Base-by-base conservation (phyloP, 1,140 invertebrate species). In the Rhagoletis zephyria region DNA sequence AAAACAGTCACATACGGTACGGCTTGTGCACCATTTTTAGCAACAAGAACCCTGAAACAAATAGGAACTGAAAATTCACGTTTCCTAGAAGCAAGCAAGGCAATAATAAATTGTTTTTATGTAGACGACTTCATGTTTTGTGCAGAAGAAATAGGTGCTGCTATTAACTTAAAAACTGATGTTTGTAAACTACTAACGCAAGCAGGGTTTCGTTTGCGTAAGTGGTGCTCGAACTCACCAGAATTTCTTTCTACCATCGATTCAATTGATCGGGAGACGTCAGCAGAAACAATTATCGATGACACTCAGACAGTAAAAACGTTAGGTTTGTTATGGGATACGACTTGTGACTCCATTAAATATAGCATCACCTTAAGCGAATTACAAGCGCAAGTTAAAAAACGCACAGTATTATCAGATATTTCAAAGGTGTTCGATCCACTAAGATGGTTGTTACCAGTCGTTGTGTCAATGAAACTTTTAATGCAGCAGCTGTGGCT, bases 401-500 rank as follows among this genome's bases (percentile, higher is more conserved):
- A 93, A 89, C 88, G 92, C 59, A 86, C 14, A 42, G 89, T 94
- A 10, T 85, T 94, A 77, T 93, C 93, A 12, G 88, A 90, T 63
- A 89, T 93, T 1, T 89, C 91, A 10, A 88, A 90, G 81, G 89
- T 93, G 6, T 93, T 90, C 81, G 91, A 93, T 86, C 90, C 90
- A 16, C 70, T 92, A 10, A 93, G 92, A 40, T 92, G 90, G 88
- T 87, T 93, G 10, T 88, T 90, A 3, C 93, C 93, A 30, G 87
- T 91, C 1, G 91, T 89, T 4, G 88, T 94, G 1, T 74, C 81
- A 14, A 88, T 89, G 1, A 94, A 94, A 88, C 90, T 93, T 6
- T 88, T 94, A 12, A 90, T 93, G 45, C 93, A 93, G 89, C 90
- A 91, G 87, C 19, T 93, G 3, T 93, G 93, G 93, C 86, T 88